Evolutionary conservation across 2,797 vertebrate genomes (phyloP).

Genomic region (Syngnathus rostellatus): DNA sequence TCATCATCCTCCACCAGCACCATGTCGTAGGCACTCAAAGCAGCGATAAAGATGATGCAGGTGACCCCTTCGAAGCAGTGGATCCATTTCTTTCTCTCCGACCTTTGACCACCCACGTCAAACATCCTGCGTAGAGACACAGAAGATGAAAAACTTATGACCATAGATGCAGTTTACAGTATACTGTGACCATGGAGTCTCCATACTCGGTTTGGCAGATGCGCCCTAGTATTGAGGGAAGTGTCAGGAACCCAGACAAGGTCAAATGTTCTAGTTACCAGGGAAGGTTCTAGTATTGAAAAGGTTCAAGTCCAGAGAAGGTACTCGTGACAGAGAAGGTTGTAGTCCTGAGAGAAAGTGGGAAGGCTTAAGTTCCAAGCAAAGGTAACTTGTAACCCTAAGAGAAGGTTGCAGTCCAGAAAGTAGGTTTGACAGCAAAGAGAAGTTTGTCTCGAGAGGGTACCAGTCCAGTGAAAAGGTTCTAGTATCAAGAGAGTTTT

Average conservation of each 20-base stretch:
- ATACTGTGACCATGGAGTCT: neutral
- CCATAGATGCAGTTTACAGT: neutral
- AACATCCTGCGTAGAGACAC: conserved; percentile 80
- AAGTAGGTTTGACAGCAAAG: neutral
- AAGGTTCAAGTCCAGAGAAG: neutral
- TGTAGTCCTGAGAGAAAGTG: neutral
- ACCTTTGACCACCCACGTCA: conserved; percentile 94
- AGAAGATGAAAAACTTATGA: neutral
- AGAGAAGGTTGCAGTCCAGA: neutral
- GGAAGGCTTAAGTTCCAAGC: too few species aligned
- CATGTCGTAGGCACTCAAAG: conserved; percentile 97
- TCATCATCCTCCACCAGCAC: conserved; percentile 97
- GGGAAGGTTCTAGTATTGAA: neutral
- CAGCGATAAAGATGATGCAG: conserved; percentile 97
- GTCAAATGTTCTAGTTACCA: neutral
- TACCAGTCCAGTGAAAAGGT: neutral
- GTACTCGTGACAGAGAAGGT: neutral
- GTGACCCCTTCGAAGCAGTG: conserved; percentile 98
- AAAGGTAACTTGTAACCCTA: too few species aligned
- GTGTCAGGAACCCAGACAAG: neutral
- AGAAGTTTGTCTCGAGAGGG: neutral
- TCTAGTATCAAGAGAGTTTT: neutral
- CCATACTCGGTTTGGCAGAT: neutral
- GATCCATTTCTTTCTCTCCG: conserved; percentile 98
- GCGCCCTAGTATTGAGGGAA: neutral